These are phyloP conservation scores for Drosophila sturtevanti DNA, from an alignment of 1,140 invertebrate species.

Conservation along the genomic window DNA sequence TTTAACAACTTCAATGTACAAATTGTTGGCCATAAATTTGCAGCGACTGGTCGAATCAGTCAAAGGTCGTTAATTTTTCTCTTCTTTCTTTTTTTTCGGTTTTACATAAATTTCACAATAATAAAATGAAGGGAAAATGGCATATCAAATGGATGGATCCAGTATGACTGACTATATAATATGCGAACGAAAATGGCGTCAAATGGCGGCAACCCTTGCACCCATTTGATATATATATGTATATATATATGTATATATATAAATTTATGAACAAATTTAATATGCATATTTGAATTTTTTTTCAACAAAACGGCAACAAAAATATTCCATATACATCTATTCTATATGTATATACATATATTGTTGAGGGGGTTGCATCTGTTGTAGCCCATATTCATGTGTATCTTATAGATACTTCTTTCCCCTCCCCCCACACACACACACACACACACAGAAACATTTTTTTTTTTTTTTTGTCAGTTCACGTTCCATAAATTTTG, in stretches of 20 bases:
- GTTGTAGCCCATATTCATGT: neutral
- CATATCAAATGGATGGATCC: no score
- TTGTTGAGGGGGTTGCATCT: neutral
- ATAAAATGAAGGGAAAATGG: slow-evolving; percentile 10
- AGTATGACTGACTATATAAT: no score
- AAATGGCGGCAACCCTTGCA: neutral
- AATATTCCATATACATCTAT: neutral
- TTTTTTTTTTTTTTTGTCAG: slow-evolving; percentile 18
- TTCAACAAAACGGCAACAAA: slow-evolving; percentile 10
- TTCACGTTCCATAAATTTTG: slow-evolving; percentile 59
- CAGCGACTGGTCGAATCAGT: slow-evolving; percentile 27
- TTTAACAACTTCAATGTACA: slow-evolving; percentile 20
- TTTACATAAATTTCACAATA: slow-evolving; percentile 58
- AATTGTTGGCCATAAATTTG: slow-evolving; percentile 13
- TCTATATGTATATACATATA: neutral
- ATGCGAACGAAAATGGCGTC: neutral
- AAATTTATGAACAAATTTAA: slow-evolving; percentile 1
- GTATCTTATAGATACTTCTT: slow-evolving; percentile 5
- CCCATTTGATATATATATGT: neutral
- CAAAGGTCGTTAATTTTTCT: slow-evolving; percentile 62
- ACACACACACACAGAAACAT: no score
- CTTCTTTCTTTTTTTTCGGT: no score
- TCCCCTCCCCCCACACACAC: slow-evolving; percentile 17
- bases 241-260: no score
- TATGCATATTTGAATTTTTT: slow-evolving; percentile 9